phyloP scores from a whole-genome alignment of 2,113 vertebrate species.

The Plotosus lineatus region DNA sequence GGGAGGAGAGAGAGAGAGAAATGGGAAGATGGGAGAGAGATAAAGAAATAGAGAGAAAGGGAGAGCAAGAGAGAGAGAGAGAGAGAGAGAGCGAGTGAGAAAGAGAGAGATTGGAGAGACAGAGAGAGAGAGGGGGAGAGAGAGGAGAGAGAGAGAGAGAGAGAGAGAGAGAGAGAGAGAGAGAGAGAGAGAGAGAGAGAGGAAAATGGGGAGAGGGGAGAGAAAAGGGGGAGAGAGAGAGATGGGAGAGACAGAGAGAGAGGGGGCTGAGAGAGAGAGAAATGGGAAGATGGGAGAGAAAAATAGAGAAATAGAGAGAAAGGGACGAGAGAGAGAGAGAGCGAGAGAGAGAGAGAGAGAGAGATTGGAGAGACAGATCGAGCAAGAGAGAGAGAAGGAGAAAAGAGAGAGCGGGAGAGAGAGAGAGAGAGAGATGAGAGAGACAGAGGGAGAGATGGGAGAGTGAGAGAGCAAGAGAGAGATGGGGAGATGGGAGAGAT shows the following conservation, averaged over 20 bases:
- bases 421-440: constrained; percentile 1
- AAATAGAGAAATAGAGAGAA: constrained; percentile 21
- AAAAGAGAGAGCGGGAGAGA: constrained; percentile 28
- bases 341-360: constrained; percentile 8
- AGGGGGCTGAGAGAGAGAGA: constrained; percentile 12
- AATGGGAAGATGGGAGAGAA: too few species aligned
- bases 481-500: background rate
- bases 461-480: constrained; percentile 31
- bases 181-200: constrained; percentile 12
- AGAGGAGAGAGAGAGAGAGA: constrained; percentile 22
- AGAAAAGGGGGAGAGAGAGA: constrained; percentile 30
- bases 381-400: background rate
- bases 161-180: constrained; percentile 9
- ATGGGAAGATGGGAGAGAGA: constrained; percentile 21
- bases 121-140: too few species aligned
- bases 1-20: constrained; percentile 5
- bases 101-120: background rate
- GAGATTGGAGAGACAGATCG: too few species aligned
- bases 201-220: constrained; percentile 3
- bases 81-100: constrained; percentile 9
- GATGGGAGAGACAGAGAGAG: background rate
- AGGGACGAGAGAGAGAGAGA: constrained; percentile 22
- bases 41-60: background rate
- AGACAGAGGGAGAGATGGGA: constrained; percentile 6
- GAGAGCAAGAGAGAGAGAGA: constrained; percentile 25